These are phyloP conservation scores for Amazona ochrocephala DNA, from an alignment of 2,797 vertebrate genomes.

Conservation along the genomic window DNA sequence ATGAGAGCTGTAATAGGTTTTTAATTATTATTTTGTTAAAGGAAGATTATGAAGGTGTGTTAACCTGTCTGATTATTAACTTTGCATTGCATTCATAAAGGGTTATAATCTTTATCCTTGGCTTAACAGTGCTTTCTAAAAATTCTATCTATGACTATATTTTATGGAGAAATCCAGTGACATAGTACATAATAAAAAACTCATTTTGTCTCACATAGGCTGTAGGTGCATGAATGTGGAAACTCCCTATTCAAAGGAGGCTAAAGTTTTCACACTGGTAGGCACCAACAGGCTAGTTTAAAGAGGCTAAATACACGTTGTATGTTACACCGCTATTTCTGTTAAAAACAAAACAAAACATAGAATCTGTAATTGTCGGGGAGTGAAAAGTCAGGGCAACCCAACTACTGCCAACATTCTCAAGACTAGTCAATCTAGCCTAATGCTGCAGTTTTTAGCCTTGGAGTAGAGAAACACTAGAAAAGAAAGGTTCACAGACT, in stretches of 20 bases:
- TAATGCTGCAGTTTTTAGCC: background rate
- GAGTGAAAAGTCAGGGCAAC: background rate
- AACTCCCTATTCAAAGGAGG: background rate
- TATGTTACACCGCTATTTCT: background rate
- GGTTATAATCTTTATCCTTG: background rate
- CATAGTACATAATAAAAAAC: background rate
- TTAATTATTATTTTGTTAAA: slow-evolving; percentile 11
- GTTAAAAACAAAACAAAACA: background rate
- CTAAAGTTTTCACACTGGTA: background rate
- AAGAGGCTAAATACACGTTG: background rate
- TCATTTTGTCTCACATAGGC: background rate
- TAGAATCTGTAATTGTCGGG: background rate
- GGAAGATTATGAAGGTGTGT: background rate
- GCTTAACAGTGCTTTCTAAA: background rate
- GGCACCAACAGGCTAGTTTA: background rate
- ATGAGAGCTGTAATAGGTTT: background rate
- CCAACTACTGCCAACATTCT: background rate
- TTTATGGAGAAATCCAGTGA: background rate
- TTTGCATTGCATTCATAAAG: background rate
- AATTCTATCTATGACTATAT: background rate
- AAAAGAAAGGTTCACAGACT: background rate
- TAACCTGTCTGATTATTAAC: background rate
- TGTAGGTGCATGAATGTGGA: background rate
- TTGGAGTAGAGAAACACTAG: background rate
- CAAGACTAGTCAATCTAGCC: background rate